These are phyloP conservation scores for Zaprionus davidi DNA, from an alignment of 1,140 invertebrate genomes.

Conservation along the genomic window DNA sequence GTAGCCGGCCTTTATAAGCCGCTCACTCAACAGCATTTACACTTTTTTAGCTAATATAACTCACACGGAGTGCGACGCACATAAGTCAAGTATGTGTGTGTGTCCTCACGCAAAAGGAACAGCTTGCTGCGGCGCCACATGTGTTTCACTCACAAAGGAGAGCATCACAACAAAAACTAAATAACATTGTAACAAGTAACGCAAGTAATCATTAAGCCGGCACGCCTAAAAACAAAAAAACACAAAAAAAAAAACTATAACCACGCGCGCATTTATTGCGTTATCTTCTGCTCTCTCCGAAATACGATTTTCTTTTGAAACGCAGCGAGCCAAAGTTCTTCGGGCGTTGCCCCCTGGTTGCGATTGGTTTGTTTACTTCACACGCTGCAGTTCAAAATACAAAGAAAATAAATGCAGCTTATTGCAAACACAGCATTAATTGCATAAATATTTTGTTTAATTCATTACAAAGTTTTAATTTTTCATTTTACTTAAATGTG, in stretches of 20 bases:
- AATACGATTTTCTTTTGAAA: conserved; percentile 1
- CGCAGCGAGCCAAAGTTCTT: not conserved
- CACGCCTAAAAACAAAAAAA: not conserved
- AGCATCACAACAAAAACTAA: not conserved
- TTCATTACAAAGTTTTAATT: not conserved
- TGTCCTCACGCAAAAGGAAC: not conserved
- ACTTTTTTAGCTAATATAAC: not conserved
- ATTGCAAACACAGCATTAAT: not conserved
- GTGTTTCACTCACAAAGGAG: not conserved
- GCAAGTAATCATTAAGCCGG: too few species aligned
- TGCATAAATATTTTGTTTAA: not conserved
- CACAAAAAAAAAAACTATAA: not conserved
- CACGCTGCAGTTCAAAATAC: not conserved
- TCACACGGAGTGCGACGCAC: not conserved
- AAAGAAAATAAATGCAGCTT: not conserved
- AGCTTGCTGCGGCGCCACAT: not conserved
- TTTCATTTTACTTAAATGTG: not conserved
- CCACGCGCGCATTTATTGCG: not conserved
- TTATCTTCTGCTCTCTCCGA: not conserved
- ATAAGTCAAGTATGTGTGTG: not conserved
- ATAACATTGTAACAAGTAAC: not conserved
- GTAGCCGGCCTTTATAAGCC: not conserved
- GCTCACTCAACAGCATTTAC: not conserved
- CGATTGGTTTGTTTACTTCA: not conserved
- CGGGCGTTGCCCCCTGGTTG: conserved; percentile 19